Evolutionary conservation across 2,888 invertebrate genomes (phyloP).

Genomic region (Stenolophus ochropezus): DNA sequence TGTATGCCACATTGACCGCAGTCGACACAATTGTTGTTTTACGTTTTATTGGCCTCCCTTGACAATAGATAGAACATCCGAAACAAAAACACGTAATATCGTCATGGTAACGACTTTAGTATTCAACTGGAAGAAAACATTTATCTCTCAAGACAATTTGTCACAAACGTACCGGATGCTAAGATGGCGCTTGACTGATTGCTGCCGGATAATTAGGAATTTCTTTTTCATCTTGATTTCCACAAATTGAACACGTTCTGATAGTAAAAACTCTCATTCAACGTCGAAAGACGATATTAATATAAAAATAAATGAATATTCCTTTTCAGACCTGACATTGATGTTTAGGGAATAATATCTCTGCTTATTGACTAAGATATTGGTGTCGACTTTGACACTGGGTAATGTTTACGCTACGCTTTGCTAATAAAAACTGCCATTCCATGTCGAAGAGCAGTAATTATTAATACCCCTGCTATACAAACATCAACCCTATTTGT

Average conservation of each 20-base stretch:
- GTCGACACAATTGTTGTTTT: slow-evolving; percentile 34
- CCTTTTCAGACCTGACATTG: too few relatives aligned
- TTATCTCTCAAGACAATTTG: slow-evolving; percentile 53
- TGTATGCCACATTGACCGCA: not conserved
- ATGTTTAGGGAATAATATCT: too few relatives aligned
- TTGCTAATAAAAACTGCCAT: too few relatives aligned
- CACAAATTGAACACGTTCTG: not conserved
- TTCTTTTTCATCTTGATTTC: not conserved
- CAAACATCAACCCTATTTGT: not conserved
- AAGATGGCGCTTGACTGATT: not conserved
- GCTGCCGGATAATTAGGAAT: not conserved
- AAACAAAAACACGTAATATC: slow-evolving; percentile 48
- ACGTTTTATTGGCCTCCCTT: slow-evolving; percentile 36
- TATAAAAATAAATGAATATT: too few relatives aligned
- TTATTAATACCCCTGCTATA: not conserved
- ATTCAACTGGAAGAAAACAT: slow-evolving; percentile 55
- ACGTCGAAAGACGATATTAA: too few relatives aligned
- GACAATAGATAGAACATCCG: slow-evolving; percentile 40
- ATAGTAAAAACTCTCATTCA: too few relatives aligned
- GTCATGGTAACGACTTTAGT: slow-evolving; percentile 40
- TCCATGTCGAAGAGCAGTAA: too few relatives aligned
- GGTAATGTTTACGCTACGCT: too few relatives aligned
- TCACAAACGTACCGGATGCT: slow-evolving; percentile 23
- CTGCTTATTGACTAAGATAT: too few relatives aligned
- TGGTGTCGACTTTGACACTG: too few relatives aligned